Percentiles rank a stretch among this genome's conserved stretches.
Conservation (phyloP, 2,797 vertebrate species). For the Phoxinus dragarum region DNA sequence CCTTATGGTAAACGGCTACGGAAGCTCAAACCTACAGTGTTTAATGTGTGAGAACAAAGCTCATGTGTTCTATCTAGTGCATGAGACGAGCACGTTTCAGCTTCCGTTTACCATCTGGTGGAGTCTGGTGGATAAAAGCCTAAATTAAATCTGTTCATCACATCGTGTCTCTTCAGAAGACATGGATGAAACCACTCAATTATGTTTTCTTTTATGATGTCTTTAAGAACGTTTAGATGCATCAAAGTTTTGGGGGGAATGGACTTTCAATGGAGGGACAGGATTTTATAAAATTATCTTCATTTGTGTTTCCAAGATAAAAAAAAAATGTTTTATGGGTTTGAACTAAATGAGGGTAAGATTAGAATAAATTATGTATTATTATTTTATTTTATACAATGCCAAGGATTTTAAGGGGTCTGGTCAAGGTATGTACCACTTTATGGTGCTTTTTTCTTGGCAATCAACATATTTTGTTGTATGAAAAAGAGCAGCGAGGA, state of each 20-base stretch:
- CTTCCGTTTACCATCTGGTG: neutral
- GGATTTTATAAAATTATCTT: neutral
- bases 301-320: neutral
- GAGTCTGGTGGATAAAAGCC: neutral
- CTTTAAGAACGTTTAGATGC: neutral
- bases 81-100: neutral
- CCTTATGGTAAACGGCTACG: neutral
- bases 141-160: neutral
- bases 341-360: neutral
- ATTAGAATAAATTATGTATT: neutral
- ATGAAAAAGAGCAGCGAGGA: neutral
- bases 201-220: neutral
- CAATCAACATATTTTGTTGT: neutral
- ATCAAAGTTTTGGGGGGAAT: neutral
- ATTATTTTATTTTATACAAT: neutral
- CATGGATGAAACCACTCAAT: neutral
- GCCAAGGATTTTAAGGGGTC: neutral
- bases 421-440: neutral
- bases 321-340: neutral
- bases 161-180: neutral
- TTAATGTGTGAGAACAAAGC: neutral
- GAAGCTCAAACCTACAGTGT: neutral
- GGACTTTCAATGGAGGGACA: neutral
- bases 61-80: neutral
- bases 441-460: neutral